Evolutionary conservation across 2,888 invertebrate species (phyloP).

Genomic region (Carpatolechia fugitivella): DNA sequence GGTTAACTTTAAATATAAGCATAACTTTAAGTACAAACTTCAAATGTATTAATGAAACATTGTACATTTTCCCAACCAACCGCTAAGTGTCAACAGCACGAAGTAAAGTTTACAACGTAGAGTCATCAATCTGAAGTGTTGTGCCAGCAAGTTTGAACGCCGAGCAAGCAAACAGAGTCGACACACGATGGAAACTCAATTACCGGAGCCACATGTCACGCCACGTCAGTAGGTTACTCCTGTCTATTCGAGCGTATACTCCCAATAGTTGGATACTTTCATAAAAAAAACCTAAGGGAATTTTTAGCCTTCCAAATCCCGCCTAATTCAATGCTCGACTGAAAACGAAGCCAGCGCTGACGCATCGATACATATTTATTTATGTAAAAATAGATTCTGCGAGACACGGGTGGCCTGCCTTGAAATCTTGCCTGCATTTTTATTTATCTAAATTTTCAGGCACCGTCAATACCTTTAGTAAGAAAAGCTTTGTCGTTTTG

Average conservation of each 20-base stretch:
- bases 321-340: slow-evolving; percentile 4
- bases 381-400: slow-evolving; percentile 3
- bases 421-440: slow-evolving; percentile 1
- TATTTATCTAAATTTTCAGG: too few relatives aligned
- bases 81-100: background rate
- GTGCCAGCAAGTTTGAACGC: slow-evolving; percentile 26
- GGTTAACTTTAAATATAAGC: too few relatives aligned
- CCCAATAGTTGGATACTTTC: too few relatives aligned
- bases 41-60: too few relatives aligned
- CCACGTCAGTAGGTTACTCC: background rate
- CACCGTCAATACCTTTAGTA: too few relatives aligned
- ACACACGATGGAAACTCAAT: slow-evolving; percentile 42
- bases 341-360: background rate
- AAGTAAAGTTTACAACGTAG: background rate
- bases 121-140: slow-evolving; percentile 11
- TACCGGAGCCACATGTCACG: slow-evolving; percentile 30
- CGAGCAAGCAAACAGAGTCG: slow-evolving; percentile 38
- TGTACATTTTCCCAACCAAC: background rate
- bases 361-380: slow-evolving; percentile 3
- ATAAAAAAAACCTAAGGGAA: slow-evolving; percentile 25
- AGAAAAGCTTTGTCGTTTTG: too few relatives aligned
- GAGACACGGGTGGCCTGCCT: background rate
- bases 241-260: background rate
- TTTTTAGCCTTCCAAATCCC: background rate
- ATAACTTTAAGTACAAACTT: too few relatives aligned